phyloP scores from a whole-genome alignment of 2,888 invertebrate genomes.

The Colostygia pectinataria region DNA sequence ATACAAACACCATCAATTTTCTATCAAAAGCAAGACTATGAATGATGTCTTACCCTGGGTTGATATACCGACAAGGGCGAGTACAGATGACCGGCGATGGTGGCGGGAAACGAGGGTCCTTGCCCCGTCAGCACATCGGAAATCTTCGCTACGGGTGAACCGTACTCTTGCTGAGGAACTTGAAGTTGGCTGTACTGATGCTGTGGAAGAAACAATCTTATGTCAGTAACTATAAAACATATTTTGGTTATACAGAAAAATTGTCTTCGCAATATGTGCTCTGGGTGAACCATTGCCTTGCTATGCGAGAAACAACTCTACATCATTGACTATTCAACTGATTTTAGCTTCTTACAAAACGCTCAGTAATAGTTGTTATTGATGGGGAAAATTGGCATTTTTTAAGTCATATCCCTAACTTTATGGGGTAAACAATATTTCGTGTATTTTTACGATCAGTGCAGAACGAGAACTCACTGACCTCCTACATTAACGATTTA shows the following conservation, averaged over 20 bases:
- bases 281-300: no score
- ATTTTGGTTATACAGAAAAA: not conserved
- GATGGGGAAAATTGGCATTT: no score
- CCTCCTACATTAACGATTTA: no score
- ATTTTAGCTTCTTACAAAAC: no score
- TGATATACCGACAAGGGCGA: constrained; percentile 67
- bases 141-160: constrained; percentile 55
- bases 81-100: constrained; percentile 65
- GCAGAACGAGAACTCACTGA: no score
- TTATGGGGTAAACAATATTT: no score
- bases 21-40: not conserved
- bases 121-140: constrained; percentile 69
- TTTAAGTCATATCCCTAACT: no score
- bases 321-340: no score
- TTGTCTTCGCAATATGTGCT: not conserved
- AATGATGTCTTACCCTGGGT: constrained; percentile 50
- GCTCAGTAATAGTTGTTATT: no score
- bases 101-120: constrained; percentile 56
- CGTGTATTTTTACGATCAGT: no score
- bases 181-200: constrained; percentile 28
- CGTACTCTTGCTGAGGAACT: constrained; percentile 21
- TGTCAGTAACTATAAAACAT: not conserved
- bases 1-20: not conserved
- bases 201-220: constrained; percentile 19
- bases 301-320: no score